A percentile compares a stretch with the other conserved stretches of the same genome.
Conservation (phyloP, 2,113 vertebrate species). For the Chrysochloris asiatica region DNA sequence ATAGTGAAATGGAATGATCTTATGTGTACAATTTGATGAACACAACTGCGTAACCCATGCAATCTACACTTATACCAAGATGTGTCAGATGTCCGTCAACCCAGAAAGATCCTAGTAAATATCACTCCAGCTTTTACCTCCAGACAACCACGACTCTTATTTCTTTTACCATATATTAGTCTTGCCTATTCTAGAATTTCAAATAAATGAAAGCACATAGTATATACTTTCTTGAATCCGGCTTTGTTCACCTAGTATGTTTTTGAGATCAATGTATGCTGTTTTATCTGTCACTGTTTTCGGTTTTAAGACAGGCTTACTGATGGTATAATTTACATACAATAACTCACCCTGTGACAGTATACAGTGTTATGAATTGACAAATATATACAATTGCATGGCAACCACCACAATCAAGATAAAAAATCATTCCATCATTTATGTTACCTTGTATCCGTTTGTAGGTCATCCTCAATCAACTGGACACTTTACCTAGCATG, state of each 20-base stretch:
- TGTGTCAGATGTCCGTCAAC: neutral
- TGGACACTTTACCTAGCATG: too few relatives aligned
- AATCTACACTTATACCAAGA: neutral
- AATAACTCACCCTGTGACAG: constrained; percentile 37
- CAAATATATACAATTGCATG: neutral
- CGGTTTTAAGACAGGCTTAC: neutral
- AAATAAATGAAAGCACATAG: neutral
- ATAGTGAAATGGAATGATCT: neutral
- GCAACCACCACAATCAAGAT: neutral
- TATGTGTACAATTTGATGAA: neutral
- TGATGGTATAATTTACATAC: neutral
- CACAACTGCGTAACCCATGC: neutral
- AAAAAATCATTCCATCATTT: too few relatives aligned
- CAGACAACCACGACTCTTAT: neutral
- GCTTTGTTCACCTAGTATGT: neutral
- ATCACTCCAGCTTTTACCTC: too few relatives aligned
- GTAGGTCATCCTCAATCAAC: too few relatives aligned
- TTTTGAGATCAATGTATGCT: neutral
- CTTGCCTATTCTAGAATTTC: constrained; percentile 15
- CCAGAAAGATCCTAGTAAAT: neutral
- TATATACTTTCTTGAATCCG: neutral
- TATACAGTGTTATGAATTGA: neutral
- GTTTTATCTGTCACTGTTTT: neutral
- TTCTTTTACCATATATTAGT: neutral
- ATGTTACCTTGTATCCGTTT: too few relatives aligned